These are phyloP conservation scores for Ispidina picta DNA, from an alignment of 2,797 vertebrate genomes.

Conservation along the genomic window DNA sequence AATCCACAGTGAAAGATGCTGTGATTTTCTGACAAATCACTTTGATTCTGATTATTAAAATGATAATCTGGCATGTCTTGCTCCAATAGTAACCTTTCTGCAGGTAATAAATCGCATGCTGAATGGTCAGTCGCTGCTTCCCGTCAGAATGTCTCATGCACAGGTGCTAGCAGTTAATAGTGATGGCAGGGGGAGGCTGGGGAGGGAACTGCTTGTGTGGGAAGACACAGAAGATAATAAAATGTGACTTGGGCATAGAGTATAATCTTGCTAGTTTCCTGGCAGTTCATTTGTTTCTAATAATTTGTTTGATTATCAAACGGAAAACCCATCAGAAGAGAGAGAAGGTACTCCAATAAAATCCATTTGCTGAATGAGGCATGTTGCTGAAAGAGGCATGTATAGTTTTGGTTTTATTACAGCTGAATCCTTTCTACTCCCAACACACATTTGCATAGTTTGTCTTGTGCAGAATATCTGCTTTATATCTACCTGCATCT, in stretches of 20 bases:
- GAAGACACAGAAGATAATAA: background rate
- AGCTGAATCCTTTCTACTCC: background rate
- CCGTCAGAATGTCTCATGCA: background rate
- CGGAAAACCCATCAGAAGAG: background rate
- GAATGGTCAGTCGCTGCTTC: background rate
- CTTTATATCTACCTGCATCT: background rate
- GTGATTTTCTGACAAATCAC: background rate
- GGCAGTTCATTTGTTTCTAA: slow-evolving; percentile 1
- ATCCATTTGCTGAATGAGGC: background rate
- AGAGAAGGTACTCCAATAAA: background rate
- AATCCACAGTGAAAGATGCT: background rate
- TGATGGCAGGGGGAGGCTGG: fast-evolving
- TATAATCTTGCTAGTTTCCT: background rate
- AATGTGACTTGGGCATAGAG: background rate
- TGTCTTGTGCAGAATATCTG: background rate
- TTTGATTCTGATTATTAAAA: slow-evolving; percentile 26
- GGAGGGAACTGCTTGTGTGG: background rate
- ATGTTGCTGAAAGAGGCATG: background rate
- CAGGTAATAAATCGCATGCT: background rate
- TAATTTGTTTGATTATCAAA: slow-evolving; percentile 7
- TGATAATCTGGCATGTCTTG: background rate
- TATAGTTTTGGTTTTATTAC: background rate
- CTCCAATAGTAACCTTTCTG: background rate
- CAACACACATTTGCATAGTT: background rate
- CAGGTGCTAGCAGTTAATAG: background rate